Base-by-base conservation (phyloP, 2,888 invertebrate genomes). In the Elegia similella region DNA sequence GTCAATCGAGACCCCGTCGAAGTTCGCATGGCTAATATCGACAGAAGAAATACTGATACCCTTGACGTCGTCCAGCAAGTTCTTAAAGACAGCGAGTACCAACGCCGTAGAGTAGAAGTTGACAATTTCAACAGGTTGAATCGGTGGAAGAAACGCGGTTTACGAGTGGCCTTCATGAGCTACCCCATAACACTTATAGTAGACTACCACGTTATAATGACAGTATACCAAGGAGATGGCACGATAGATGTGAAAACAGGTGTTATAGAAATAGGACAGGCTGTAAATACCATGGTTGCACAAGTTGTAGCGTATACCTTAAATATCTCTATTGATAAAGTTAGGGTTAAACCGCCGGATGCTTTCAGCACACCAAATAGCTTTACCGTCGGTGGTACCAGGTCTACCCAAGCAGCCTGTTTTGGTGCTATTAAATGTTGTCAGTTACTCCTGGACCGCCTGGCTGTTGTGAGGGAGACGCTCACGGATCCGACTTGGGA, bases 241-340 rank as follows among this genome's bases (percentile, higher is more conserved):
- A 93, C 94, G 0, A 95, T 97, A 0, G 92, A 94, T 0, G 85
- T 97, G 7, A 85, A 93, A 1, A 96, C 96, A 67, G 95, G 95
- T 12, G 96, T 95, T 1, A 87, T 95, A 30, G 96, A 96, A 87
- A 93, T 95, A 73, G 97, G 97, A 0, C 97, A 97, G 86, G 97
- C 97, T 7, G 92, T 96, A 48, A 86, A 96, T 64, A 96, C 96
- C 1, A 87, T 94, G 93, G 93, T 94, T 0, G 92, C 93, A 6
- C 95, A 95, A 87, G 93, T 94, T 1, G 80, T 85, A 3, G 95
- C 96, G 0, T 93, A 94, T 69, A 93, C 93, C 2, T 83, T 96
- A 0, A 94, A 94, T 1, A 93, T 96, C 57, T 88, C 94, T 3
- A 63, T 96, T 43, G 92, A 93, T 0, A 92, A 93, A 81, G 86